These are phyloP conservation scores for Castor canadensis DNA, from an alignment of 2,113 vertebrate species.

Conservation along the genomic window DNA sequence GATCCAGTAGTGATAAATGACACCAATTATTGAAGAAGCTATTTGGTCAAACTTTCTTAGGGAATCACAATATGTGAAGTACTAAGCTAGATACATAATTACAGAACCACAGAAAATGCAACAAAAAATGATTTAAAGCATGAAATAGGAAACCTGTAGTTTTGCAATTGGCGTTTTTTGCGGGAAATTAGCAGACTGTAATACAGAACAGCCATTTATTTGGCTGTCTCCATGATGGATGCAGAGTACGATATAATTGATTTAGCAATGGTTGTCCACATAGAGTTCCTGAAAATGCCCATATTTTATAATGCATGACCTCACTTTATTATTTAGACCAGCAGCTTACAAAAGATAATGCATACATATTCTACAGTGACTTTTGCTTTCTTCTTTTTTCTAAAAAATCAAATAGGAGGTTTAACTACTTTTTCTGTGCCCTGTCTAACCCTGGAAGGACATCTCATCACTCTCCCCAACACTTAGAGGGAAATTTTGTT, in stretches of 20 bases:
- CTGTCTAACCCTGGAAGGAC: background rate
- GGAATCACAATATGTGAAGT: background rate
- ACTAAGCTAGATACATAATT: background rate
- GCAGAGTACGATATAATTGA: conserved; percentile 12
- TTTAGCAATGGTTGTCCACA: conserved; percentile 48
- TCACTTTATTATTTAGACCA: conserved; percentile 25
- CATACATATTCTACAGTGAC: background rate
- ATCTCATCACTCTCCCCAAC: background rate
- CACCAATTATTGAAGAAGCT: background rate
- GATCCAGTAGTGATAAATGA: background rate
- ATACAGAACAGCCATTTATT: conserved; percentile 25
- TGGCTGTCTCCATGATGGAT: conserved; percentile 57
- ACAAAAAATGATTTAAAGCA: background rate
- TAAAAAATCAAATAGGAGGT: background rate
- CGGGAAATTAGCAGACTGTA: conserved; percentile 54
- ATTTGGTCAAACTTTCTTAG: background rate
- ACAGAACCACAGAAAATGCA: background rate
- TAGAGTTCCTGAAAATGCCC: conserved; percentile 9
- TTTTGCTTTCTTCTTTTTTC: background rate
- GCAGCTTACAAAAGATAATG: background rate
- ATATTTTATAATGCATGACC: background rate
- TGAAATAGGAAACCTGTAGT: conserved; percentile 2
- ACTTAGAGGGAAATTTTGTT: background rate
- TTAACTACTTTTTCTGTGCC: background rate
- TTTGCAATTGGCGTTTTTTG: conserved; percentile 24